These are phyloP conservation scores for Cheilosia grossa DNA, from an alignment of 2,888 invertebrate genomes.

Conservation along the genomic window DNA sequence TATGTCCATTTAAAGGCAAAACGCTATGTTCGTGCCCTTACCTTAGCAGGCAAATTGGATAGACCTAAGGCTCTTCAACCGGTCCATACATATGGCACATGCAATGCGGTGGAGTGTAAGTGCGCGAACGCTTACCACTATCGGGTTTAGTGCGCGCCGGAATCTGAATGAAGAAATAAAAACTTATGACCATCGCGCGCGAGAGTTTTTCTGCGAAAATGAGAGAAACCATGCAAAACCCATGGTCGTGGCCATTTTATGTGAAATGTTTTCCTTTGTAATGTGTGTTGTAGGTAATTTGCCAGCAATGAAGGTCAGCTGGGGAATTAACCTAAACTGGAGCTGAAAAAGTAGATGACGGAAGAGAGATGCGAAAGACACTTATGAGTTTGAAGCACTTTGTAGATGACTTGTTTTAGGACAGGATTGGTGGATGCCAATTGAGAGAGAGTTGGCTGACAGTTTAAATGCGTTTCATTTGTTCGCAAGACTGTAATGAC, in stretches of 20 bases:
- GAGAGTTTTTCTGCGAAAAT: slow-evolving; percentile 17
- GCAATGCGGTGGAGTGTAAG: slow-evolving; percentile 11
- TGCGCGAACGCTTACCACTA: slow-evolving; percentile 10
- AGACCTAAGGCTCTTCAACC: slow-evolving; percentile 45
- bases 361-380: slow-evolving; percentile 45
- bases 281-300: slow-evolving; percentile 30
- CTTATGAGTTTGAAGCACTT: slow-evolving; percentile 9
- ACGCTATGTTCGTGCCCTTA: slow-evolving; percentile 64
- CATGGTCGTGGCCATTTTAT: slow-evolving; percentile 23
- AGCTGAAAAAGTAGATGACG: slow-evolving; percentile 44
- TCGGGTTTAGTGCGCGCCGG: slow-evolving; percentile 30
- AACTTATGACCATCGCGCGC: slow-evolving; percentile 52
- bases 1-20: slow-evolving; percentile 67
- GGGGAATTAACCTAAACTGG: slow-evolving; percentile 56
- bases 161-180: slow-evolving; percentile 73
- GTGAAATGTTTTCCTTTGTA: slow-evolving; percentile 41
- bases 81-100: background rate
- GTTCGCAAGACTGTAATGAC: slow-evolving; percentile 8
- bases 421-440: slow-evolving; percentile 15
- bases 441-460: slow-evolving; percentile 19
- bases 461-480: slow-evolving; percentile 4
- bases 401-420: slow-evolving; percentile 16
- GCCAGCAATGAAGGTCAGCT: slow-evolving; percentile 60
- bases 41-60: slow-evolving; percentile 32
- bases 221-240: slow-evolving; percentile 10